Percentiles rank a stretch among this genome's conserved stretches.
phyloP scores from a whole-genome alignment of 1,140 invertebrate species.

The Scaptomyza pallida region DNA sequence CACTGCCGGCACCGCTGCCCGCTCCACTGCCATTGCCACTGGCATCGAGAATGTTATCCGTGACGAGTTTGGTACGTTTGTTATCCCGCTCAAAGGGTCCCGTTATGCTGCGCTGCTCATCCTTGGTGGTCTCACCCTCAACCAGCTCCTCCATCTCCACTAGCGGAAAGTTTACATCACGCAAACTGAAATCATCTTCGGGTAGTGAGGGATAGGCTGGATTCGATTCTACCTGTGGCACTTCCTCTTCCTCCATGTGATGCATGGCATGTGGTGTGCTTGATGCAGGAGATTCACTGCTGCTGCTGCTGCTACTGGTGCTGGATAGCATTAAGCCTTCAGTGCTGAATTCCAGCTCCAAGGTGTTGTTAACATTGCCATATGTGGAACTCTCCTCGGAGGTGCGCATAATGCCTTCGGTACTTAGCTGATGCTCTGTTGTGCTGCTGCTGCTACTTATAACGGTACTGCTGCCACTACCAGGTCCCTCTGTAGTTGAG shows the following conservation, averaged over 20 bases:
- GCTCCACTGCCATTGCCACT: slow-evolving; percentile 64
- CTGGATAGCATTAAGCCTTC: slow-evolving; percentile 27
- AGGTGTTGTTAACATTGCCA: not conserved
- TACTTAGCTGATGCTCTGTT: slow-evolving; percentile 26
- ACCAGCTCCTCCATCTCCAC: slow-evolving; percentile 65
- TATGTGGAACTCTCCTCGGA: slow-evolving; percentile 3
- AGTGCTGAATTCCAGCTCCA: slow-evolving; percentile 39
- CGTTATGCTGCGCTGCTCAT: slow-evolving; percentile 67
- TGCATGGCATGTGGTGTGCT: slow-evolving; percentile 42
- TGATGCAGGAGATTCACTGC: slow-evolving; percentile 32
- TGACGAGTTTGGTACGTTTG: slow-evolving; percentile 46
- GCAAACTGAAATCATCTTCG: slow-evolving; percentile 76
- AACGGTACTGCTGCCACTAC: slow-evolving; percentile 12
- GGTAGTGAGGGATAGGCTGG: slow-evolving; percentile 79
- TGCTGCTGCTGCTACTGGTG: slow-evolving; percentile 26
- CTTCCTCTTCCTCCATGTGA: slow-evolving; percentile 75
- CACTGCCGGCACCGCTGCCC: slow-evolving; percentile 64
- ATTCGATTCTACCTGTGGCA: slow-evolving; percentile 75
- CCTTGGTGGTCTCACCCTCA: slow-evolving; percentile 57
- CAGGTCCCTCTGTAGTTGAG: slow-evolving; percentile 74
- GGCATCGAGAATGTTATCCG: slow-evolving; percentile 51
- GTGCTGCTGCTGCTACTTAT: slow-evolving; percentile 21
- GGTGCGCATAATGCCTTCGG: slow-evolving; percentile 21
- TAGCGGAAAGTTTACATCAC: slow-evolving; percentile 76
- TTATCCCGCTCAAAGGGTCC: slow-evolving; percentile 52